These are phyloP conservation scores for Encarsia formosa DNA, from an alignment of 2,888 invertebrate species.

Conservation along the genomic window DNA sequence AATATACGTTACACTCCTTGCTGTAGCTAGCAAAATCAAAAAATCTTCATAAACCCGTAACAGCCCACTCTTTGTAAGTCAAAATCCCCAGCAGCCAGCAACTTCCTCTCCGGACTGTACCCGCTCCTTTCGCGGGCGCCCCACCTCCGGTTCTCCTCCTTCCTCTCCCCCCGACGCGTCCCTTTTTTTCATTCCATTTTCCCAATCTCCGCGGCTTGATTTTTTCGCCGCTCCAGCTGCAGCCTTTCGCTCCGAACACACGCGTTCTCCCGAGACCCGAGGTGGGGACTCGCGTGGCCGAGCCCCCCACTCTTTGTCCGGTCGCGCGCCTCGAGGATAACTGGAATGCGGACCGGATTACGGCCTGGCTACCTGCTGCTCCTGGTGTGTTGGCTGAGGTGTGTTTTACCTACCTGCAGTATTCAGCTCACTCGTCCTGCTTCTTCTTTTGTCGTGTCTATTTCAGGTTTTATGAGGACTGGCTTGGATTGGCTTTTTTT, in stretches of 20 bases:
- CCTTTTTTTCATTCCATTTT: slow-evolving; percentile 18
- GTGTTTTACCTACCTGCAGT: too few species aligned
- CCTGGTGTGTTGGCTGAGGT: too few species aligned
- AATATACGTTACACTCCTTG: too few species aligned
- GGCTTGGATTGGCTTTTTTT: too few species aligned
- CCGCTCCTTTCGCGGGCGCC: slow-evolving; percentile 10
- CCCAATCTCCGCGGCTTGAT: slow-evolving; percentile 14
- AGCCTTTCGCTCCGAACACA: not conserved
- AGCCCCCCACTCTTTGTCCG: slow-evolving; percentile 24
- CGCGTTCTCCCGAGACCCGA: not conserved
- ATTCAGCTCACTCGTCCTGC: too few species aligned
- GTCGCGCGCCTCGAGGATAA: slow-evolving; percentile 12
- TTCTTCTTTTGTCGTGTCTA: too few species aligned
- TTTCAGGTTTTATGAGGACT: too few species aligned
- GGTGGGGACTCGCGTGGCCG: slow-evolving; percentile 28
- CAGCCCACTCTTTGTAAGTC: too few species aligned
- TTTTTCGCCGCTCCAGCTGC: slow-evolving; percentile 4
- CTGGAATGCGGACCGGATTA: slow-evolving; percentile 23
- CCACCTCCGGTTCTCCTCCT: slow-evolving; percentile 11
- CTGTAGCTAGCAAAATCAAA: too few species aligned
- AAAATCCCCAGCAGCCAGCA: not conserved
- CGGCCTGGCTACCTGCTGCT: too few species aligned
- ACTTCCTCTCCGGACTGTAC: not conserved
- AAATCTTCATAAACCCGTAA: too few species aligned
- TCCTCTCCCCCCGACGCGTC: slow-evolving; percentile 16